These are phyloP conservation scores for Bufo bufo DNA, from an alignment of 2,113 vertebrate species.

Conservation along the genomic window DNA sequence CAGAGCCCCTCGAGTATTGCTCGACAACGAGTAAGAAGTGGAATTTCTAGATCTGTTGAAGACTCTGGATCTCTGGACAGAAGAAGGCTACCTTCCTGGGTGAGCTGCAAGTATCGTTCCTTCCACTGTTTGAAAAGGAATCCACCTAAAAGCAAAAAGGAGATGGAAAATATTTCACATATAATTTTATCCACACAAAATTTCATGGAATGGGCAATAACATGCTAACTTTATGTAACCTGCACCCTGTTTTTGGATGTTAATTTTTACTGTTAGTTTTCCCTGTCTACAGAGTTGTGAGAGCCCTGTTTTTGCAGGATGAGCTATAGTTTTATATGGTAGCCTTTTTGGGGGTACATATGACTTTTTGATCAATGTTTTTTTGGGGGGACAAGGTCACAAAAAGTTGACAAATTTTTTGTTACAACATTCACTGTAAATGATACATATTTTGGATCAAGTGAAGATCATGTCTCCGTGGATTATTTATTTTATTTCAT, in stretches of 20 bases:
- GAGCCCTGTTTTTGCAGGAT: too few species aligned
- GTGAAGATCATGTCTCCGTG: too few species aligned
- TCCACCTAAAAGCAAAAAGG: slow-evolving; percentile 67
- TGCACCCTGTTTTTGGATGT: not conserved
- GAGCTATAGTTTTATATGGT: too few species aligned
- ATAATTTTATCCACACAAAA: not conserved
- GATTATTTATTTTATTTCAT: too few species aligned
- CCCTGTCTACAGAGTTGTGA: too few species aligned
- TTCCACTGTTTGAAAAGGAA: slow-evolving; percentile 87
- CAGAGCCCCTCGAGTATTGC: slow-evolving; percentile 74
- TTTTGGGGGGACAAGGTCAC: too few species aligned
- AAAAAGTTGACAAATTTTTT: too few species aligned
- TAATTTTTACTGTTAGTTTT: too few species aligned
- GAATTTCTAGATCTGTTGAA: slow-evolving; percentile 75
- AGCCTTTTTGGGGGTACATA: too few species aligned
- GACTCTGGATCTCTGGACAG: slow-evolving; percentile 75
- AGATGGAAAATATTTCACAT: not conserved
- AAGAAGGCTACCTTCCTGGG: slow-evolving; percentile 74
- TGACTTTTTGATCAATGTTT: too few species aligned
- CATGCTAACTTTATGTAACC: not conserved
- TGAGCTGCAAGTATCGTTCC: slow-evolving; percentile 77
- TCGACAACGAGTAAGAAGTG: slow-evolving; percentile 71
- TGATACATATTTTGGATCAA: too few species aligned
- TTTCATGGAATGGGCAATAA: not conserved
- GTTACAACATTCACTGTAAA: too few species aligned